Evolutionary conservation across 92 coral and sea anemone genomes (phyloP).

Genomic region (Nematostella vectensis): DNA sequence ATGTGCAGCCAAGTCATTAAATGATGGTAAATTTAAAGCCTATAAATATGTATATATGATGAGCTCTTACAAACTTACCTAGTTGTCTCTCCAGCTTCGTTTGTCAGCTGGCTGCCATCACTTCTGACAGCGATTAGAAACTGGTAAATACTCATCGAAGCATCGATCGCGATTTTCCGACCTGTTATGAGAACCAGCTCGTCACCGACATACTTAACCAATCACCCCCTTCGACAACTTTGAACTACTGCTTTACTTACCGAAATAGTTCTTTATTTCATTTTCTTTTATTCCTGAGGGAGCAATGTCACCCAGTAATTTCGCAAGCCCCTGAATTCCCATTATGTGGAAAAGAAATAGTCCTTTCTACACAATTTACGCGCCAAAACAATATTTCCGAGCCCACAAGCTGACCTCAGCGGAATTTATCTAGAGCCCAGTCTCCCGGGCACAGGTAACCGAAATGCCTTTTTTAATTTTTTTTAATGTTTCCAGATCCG

Average conservation of each 20-base stretch:
- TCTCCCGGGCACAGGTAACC: neutral
- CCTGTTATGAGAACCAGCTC: no score
- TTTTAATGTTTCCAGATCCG: no score
- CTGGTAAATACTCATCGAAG: conserved; percentile 98
- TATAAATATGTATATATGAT: no score
- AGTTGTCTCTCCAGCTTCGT: conserved; percentile 94
- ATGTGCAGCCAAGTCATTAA: no score
- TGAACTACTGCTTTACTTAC: no score
- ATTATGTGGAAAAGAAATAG: conserved; percentile 16
- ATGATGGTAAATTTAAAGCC: no score
- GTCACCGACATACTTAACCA: no score
- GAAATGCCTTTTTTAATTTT: conserved; percentile 2
- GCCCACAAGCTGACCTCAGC: conserved; percentile 7
- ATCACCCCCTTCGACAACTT: no score
- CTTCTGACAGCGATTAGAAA: conserved; percentile 96
- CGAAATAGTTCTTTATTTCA: conserved; percentile 96
- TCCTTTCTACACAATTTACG: conserved; percentile 6
- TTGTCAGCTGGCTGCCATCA: conserved; percentile 98
- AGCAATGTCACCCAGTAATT: conserved; percentile 88
- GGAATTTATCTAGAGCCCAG: conserved; percentile 1
- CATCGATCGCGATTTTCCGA: conserved; percentile 97
- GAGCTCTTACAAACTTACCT: no score
- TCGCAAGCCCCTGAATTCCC: conserved; percentile 98
- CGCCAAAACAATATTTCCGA: conserved; percentile 17
- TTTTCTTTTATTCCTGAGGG: conserved; percentile 89